These are phyloP conservation scores for Latheticus oryzae DNA, from an alignment of 2,888 invertebrate species.

Conservation along the genomic window DNA sequence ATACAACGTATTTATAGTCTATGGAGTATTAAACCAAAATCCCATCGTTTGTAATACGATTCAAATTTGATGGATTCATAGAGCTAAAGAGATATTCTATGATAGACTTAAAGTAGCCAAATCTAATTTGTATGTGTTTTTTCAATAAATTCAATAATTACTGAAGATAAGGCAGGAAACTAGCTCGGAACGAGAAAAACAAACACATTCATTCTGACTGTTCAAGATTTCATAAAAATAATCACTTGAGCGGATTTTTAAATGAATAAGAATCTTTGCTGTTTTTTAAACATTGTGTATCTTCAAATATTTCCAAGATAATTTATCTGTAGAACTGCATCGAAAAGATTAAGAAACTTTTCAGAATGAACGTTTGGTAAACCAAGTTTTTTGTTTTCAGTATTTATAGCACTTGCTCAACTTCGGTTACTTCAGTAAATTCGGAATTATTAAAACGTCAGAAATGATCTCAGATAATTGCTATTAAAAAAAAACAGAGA, in stretches of 20 bases:
- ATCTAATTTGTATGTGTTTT: no score
- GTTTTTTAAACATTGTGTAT: conserved; percentile 2
- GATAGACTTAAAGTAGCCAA: no score
- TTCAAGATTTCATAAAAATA: conserved; percentile 16
- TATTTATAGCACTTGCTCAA: conserved; percentile 26
- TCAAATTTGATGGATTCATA: conserved; percentile 25
- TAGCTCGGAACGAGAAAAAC: conserved; percentile 29
- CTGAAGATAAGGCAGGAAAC: no score
- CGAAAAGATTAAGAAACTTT: conserved; percentile 29
- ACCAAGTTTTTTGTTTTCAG: conserved; percentile 28
- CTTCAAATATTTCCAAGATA: conserved; percentile 16
- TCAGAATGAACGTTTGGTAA: conserved; percentile 20
- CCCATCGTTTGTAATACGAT: conserved; percentile 18
- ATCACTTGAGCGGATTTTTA: no score
- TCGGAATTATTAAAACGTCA: conserved; percentile 14
- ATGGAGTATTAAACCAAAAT: conserved; percentile 19
- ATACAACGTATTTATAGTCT: conserved; percentile 4
- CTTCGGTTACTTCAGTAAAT: conserved; percentile 17
- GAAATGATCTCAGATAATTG: conserved; percentile 15
- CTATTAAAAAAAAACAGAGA: no score
- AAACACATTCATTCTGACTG: conserved; percentile 29
- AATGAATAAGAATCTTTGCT: no score
- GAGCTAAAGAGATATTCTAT: conserved; percentile 12
- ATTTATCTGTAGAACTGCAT: conserved; percentile 24
- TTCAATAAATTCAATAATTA: conserved; percentile 23